Evolutionary conservation across 2,113 vertebrate species (phyloP).

Genomic region (Tretioscincus oriximinensis): DNA sequence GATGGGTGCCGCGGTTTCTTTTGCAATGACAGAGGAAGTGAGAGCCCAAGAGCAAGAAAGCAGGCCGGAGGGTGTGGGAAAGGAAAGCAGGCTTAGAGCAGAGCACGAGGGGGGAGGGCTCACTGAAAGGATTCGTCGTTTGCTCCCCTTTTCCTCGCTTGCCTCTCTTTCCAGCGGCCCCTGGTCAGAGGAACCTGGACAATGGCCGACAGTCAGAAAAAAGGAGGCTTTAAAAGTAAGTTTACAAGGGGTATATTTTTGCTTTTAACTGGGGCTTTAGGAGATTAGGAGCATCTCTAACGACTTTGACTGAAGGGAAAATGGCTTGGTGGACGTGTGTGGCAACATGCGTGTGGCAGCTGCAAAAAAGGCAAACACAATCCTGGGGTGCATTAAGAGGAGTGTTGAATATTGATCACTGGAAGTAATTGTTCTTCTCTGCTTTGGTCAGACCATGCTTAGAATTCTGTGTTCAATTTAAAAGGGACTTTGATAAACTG

Average conservation of each 20-base stretch:
- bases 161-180: not conserved
- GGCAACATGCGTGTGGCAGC: too few species aligned
- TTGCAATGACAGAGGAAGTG: conserved; percentile 72
- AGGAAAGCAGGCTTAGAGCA: conserved; percentile 50
- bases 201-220: conserved; percentile 73
- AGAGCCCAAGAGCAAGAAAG: conserved; percentile 36
- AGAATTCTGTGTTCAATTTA: too few species aligned
- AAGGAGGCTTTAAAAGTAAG: conserved; percentile 75
- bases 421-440: too few species aligned
- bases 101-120: not conserved
- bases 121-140: conserved; percentile 8
- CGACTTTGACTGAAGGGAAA: too few species aligned
- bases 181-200: fast-evolving
- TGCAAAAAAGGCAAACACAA: too few species aligned
- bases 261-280: too few species aligned
- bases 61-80: conserved; percentile 45
- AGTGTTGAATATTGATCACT: too few species aligned
- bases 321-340: too few species aligned
- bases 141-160: not conserved
- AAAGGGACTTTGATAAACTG: too few species aligned
- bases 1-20: not conserved
- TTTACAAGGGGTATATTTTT: conserved; percentile 31
- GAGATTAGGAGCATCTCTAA: too few species aligned
- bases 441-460: too few species aligned
- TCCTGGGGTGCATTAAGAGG: too few species aligned